Evolutionary conservation across 2,113 vertebrate species (phyloP).

Genomic region (Brienomyrus longianalis): DNA sequence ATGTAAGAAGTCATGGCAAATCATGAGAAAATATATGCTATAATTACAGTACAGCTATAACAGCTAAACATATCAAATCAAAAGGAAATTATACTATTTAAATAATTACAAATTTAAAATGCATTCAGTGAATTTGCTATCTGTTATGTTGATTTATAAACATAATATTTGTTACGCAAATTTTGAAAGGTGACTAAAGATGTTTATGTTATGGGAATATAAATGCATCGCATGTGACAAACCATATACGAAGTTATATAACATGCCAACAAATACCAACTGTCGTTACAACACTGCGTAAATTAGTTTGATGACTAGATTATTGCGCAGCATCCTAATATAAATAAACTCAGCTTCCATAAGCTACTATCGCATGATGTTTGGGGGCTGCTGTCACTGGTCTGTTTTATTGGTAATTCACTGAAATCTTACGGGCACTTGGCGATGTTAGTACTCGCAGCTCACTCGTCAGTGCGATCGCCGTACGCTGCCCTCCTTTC

Average conservation of each 20-base stretch:
- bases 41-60: background rate
- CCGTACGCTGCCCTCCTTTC: no score
- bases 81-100: background rate
- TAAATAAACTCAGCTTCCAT: no score
- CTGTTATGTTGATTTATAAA: background rate
- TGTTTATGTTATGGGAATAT: background rate
- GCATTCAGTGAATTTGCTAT: background rate
- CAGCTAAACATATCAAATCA: background rate
- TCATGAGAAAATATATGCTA: background rate
- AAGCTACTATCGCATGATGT: background rate
- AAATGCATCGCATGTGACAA: background rate
- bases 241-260: background rate
- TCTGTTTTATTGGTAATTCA: no score
- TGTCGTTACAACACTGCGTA: background rate
- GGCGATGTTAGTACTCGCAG: no score
- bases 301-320: background rate
- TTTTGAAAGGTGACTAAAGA: background rate
- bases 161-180: background rate
- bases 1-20: background rate
- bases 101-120: background rate
- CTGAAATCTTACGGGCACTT: background rate
- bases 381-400: background rate
- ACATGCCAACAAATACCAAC: background rate
- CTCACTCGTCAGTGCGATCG: no score
- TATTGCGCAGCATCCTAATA: background rate